Evolutionary conservation across 2,113 vertebrate species (phyloP), one percentile per base, ranked within the genome.

Genomic region (Thalassarche chlororhynchos): DNA sequence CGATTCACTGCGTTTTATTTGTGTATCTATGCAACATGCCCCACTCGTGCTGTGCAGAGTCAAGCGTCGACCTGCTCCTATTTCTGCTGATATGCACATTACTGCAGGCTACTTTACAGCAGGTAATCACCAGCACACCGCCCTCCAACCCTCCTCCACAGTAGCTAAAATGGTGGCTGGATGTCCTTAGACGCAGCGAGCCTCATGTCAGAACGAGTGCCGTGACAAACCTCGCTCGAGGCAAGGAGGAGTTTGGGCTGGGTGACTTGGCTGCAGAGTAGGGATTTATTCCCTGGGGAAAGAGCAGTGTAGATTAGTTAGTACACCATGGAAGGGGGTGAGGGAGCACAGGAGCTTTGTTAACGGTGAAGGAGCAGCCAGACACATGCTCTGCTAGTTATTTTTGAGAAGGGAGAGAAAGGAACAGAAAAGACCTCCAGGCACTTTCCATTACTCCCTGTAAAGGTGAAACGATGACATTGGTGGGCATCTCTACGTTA

Each of bases 1-100:
- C 3, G 0, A 52, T 31, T 40, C 32, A 44, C 7, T 4, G 8
- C 0, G 0, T 87, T 89, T 92, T 76, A 64, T 88, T 92, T 91
- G 57, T n/a, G 47, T 68, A 23, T 60, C 65, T 85, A 10, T 0
- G 0, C 81, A 74, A 68, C 55, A 47, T 0, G 0, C 28, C 61
- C 62, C 5, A 1, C 74, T 75, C 9, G 3, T n/a, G 87, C 82
- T 54, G 61, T 1, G 8, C 62, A n/a, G 47, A 76, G 64, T 80
- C 79, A 66, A 65, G 62, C 9, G 2, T 58, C 5, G 0, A 54
- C 85, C 60, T 93, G 90, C 83, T 92, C 24, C 29, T 77, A 0
- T 74, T 84, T 42, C 76, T 84, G 55, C 49, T 84, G 81, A 77
- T 69, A 28, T 0, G 29, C 58, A 21, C 1, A 0, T 70, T 62